phyloP scores from a whole-genome alignment of 2,797 vertebrate species.

The Dallia pectoralis region DNA sequence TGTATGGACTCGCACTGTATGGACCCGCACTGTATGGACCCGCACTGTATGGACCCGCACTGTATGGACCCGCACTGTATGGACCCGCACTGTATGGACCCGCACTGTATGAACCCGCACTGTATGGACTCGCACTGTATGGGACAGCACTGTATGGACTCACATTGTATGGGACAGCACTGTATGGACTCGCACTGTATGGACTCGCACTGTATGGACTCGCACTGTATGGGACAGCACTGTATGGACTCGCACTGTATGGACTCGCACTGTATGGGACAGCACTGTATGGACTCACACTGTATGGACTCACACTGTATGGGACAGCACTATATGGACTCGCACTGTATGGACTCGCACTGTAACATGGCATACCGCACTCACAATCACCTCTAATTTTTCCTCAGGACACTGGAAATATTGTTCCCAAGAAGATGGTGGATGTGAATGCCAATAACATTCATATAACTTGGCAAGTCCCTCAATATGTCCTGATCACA shows the following conservation, averaged over 20 bases:
- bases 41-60: no score
- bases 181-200: no score
- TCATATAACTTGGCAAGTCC: constrained; percentile 90
- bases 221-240: not conserved
- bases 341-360: not conserved
- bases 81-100: not conserved
- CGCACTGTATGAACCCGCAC: no score
- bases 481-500: constrained; percentile 89
- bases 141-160: not conserved
- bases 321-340: no score
- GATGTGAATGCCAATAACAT: constrained; percentile 83
- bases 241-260: not conserved
- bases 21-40: not conserved
- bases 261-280: not conserved
- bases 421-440: constrained; percentile 68
- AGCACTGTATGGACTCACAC: no score
- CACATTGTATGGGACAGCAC: no score
- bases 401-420: constrained; percentile 58
- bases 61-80: no score
- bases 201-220: no score
- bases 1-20: not conserved
- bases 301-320: no score
- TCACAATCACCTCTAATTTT: not conserved
- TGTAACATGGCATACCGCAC: not conserved
- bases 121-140: not conserved